Percentiles rank a stretch among this genome's conserved stretches.
Conservation (phyloP, 2,888 invertebrate genomes). For the Drosophila prolongata region DNA sequence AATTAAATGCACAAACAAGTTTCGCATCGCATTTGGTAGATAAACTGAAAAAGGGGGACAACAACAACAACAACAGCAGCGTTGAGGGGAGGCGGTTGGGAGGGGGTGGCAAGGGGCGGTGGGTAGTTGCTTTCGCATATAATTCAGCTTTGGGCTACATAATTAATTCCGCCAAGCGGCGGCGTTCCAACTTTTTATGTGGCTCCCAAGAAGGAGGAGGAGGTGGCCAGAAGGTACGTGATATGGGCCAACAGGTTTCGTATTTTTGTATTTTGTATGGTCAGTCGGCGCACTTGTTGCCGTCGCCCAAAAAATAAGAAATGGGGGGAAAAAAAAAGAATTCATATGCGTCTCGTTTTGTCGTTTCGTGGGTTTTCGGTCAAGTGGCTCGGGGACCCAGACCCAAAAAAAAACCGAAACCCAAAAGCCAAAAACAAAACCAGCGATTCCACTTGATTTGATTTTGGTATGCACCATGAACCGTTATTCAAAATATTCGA, state of each 20-base stretch:
- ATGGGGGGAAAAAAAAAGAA: conserved; percentile 24
- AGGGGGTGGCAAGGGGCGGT: conserved; percentile 17
- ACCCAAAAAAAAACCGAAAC: conserved; percentile 27
- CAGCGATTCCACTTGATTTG: conserved; percentile 78
- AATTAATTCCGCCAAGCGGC: conserved; percentile 75
- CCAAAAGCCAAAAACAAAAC: conserved; percentile 21
- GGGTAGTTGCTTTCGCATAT: conserved; percentile 75
- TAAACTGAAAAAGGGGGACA: conserved; percentile 68
- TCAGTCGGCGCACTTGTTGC: conserved; percentile 72
- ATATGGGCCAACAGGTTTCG: conserved; percentile 79
- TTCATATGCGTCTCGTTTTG: conserved; percentile 69
- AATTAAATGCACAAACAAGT: conserved; percentile 80
- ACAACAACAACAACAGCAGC: conserved; percentile 12
- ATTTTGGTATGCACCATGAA: conserved; percentile 78
- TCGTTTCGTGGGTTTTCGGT: conserved; percentile 67
- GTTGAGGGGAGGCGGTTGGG: no score
- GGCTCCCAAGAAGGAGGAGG: conserved; percentile 21
- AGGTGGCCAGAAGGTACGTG: conserved; percentile 64
- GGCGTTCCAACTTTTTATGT: conserved; percentile 65
- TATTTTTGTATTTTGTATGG: conserved; percentile 28
- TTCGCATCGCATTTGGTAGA: conserved; percentile 70
- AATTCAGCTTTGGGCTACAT: conserved; percentile 81
- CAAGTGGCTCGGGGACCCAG: conserved; percentile 42
- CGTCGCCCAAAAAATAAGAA: conserved; percentile 55
- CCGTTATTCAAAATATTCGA: conserved; percentile 80